Base-by-base conservation (phyloP, 2,113 vertebrate genomes). In the Prionailurus viverrinus region DNA sequence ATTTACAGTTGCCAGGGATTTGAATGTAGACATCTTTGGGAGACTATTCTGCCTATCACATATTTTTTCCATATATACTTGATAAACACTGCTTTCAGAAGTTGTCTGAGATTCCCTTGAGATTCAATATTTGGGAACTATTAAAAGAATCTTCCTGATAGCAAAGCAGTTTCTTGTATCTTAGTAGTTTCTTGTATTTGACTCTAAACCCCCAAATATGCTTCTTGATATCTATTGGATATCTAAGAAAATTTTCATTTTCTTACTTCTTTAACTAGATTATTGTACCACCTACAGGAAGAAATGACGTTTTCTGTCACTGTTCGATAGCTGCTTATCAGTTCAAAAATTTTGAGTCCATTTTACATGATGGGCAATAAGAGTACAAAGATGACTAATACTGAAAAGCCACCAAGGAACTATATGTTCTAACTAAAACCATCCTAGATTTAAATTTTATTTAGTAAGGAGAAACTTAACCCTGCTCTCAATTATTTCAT, bases 191-290 rank as follows among this genome's bases (percentile, higher is more conserved):
- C 2, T 76, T 79, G 15, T 23, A 27, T 78, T 79, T 94, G 21
- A 89, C 15, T 79, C 10, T 73, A 91, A 96, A 33, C 11, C 39
- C 66, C 63, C 84, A 85, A 94, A 83, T 65, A 76, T 3, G 27
- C 65, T 95, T 94, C 85, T 88, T 39, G 71, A 5, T 25, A 36
- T 63, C 58, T 19, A 79, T 0, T 81, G 27, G 21, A 1, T 29
- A 71, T 51, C 53, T 84, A 84, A 88, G 58, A 31, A 78, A 80
- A 89, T 39, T 78, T 69, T 91, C 36, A 51, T 82, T 63, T 92
- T 81, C 31, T 82, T 48, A 36, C 63, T 53, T 76, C 73, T 65
- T 93, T 86, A 81, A 92, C 51, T 61, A 48, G 19, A 95, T 86
- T 74, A 83, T 18, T n/a, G 1, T 69, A 71, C 14, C 36, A 81